Percentiles rank a stretch among this genome's conserved stretches.
phyloP scores from a whole-genome alignment of 2,888 invertebrate genomes.

The Diachrysia chrysitis region DNA sequence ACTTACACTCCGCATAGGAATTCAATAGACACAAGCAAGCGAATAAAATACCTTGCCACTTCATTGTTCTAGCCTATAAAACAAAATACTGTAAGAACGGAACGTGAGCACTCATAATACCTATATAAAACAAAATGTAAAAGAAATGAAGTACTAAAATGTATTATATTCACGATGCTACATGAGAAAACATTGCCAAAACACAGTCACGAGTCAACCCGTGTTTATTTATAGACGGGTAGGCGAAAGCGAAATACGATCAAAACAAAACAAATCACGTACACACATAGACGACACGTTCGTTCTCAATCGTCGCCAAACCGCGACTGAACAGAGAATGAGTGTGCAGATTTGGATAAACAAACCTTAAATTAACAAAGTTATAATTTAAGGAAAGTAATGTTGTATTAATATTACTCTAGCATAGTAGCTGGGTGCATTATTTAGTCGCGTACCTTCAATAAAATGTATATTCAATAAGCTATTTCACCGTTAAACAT shows the following conservation, averaged over 20 bases:
- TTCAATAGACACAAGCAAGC: slow-evolving; percentile 57
- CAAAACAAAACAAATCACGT: slow-evolving; percentile 34
- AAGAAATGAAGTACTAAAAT: slow-evolving; percentile 17
- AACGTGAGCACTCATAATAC: not conserved
- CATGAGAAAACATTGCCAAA: slow-evolving; percentile 51
- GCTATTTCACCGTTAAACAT: slow-evolving; percentile 6
- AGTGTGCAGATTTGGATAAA: slow-evolving; percentile 38
- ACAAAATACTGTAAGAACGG: slow-evolving; percentile 16
- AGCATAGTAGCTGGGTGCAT: not conserved
- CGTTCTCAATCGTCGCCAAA: slow-evolving; percentile 16
- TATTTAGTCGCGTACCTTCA: slow-evolving; percentile 17
- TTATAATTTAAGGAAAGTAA: slow-evolving; percentile 6
- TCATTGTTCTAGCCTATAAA: slow-evolving; percentile 59
- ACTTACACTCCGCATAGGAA: slow-evolving; percentile 62
- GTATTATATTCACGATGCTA: slow-evolving; percentile 10
- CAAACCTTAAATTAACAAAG: slow-evolving; percentile 16
- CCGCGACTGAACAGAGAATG: slow-evolving; percentile 43
- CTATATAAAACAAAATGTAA: slow-evolving; percentile 3
- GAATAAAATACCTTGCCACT: slow-evolving; percentile 55
- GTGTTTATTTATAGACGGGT: slow-evolving; percentile 51
- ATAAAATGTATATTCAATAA: slow-evolving; percentile 11
- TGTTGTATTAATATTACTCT: not conserved
- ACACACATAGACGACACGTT: slow-evolving; percentile 34
- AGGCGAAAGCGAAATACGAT: slow-evolving; percentile 31
- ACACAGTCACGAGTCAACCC: slow-evolving; percentile 50